Base-by-base conservation (phyloP, 1,140 invertebrate genomes). In the Rhopalosiphum padi region DNA sequence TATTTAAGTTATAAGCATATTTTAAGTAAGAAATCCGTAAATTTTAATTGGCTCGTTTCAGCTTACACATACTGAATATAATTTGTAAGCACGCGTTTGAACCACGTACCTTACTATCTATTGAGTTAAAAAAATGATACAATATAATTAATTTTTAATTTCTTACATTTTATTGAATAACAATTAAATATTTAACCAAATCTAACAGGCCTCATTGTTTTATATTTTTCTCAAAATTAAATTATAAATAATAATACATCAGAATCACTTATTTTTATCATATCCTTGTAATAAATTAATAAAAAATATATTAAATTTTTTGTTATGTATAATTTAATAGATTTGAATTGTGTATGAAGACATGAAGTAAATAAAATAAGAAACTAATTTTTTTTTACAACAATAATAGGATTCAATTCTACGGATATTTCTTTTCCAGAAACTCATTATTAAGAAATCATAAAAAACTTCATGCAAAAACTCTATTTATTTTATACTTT, bases 141-240 rank as follows among this genome's bases (percentile, higher is more conserved):
- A 77, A n/a, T 77, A 77, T 77, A n/a, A 77, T 77, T 77, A n/a
- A 77, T 77, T 77, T n/a, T 77, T 77, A 77, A 77, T 11, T 77
- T n/a, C 30, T 77, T 77, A 77, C 11, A 18, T 35, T 77, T 35
- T 35, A 5, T 18, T n/a, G 15, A n/a, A 77, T 77, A 77, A 77
- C n/a, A 77, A 77, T 4, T 7, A 77, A 77, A 77, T 77, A 77
- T 77, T 77, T 77, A n/a, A 35, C 30, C 4, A n/a, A 77, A 18
- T 77, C n/a, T 11, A n/a, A 1, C 18, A 18, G 5, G n/a, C 60
- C n/a, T 35, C n/a, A n/a, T 77, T n/a, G n/a, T 77, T 77, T n/a
- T n/a, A 77, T 35, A 15, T n/a, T 77, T 77, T n/a, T 0, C 11
- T n/a, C 4, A 77, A n/a, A 77, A 77, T n/a, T 77, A 77, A 77